Evolutionary conservation across 2,113 vertebrate genomes (phyloP).

Genomic region (Ptyas mucosa): DNA sequence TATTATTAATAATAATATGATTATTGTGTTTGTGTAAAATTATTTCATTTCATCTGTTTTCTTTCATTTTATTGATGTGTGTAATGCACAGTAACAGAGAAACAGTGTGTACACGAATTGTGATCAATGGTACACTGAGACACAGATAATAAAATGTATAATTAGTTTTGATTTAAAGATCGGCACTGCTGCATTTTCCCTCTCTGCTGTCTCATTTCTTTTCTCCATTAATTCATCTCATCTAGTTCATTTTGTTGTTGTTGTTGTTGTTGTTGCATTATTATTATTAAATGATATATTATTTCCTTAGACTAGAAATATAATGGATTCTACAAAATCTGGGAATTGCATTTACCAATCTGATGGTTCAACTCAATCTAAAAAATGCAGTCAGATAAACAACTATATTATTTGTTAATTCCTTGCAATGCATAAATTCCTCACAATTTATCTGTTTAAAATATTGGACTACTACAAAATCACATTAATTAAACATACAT

Average conservation of each 20-base stretch:
- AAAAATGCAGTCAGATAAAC: neutral
- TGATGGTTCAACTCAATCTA: neutral
- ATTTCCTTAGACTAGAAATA: neutral
- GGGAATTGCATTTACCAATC: neutral
- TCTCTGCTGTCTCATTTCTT: conserved; percentile 51
- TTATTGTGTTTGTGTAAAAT: conserved; percentile 65
- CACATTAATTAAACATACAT: neutral
- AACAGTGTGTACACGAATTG: conserved; percentile 66
- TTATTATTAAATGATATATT: conserved; percentile 45
- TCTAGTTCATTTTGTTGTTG: conserved; percentile 43
- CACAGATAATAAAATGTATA: conserved; percentile 79
- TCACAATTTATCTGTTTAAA: neutral
- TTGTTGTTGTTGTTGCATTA: conserved; percentile 10
- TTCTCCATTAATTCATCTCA: conserved; percentile 51
- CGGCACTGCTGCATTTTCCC: conserved; percentile 67
- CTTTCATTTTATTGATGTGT: conserved; percentile 70
- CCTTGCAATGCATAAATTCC: neutral
- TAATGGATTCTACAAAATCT: neutral
- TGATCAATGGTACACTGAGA: conserved; percentile 75
- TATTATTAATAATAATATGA: conserved; percentile 7
- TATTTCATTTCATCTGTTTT: conserved; percentile 69
- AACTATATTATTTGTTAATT: neutral
- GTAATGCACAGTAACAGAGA: conserved; percentile 70
- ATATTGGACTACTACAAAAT: neutral
- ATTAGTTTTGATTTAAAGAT: conserved; percentile 68